Evolutionary conservation across 35 echinoderm and acorn worm genomes (phyloP), one percentile per base, ranked within the genome.

Genomic region (Strongylocentrotus purpuratus): DNA sequence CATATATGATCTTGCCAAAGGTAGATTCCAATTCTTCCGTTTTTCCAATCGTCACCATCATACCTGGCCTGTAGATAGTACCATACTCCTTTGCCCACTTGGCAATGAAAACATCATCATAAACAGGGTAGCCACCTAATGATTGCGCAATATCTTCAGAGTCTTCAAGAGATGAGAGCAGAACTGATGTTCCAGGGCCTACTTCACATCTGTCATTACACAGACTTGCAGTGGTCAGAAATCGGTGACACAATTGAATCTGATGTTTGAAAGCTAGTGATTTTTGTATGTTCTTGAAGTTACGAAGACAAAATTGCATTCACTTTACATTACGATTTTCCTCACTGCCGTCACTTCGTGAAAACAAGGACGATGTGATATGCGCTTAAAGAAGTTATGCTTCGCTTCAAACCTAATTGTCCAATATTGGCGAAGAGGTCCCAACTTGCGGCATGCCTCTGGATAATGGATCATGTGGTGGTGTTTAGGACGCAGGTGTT

Each of bases 391-490:
- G n/a, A n/a, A n/a, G n/a, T n/a, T n/a, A n/a, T n/a, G n/a, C n/a
- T n/a, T n/a, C n/a, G n/a, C 96, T 86, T 96, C 92, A 32, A 92
- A 96, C 14, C 96, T 70, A 48, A 96, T 95, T 22, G 47, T 32
- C 96, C 96, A 96, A 31, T 61, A 95, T 4, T 96, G 94, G n/a
- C 47, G 41, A 41, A 95, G 88, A 14, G 96, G 96, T 0, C 96
- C 96, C 33, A 95, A 0, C 5, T 25, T 85, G 33, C n/a, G 87
- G 86, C 6, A 91, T 95, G 14, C 48, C 5, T 52, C 59, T 2
- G 96, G 95, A 28, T 96, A 96, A 52, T 96, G 95, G 9, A 86
- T 94, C 86, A 96, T 95, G 35, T 95, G 94, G n/a, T 96, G 96
- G 52, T 96, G 95, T 32, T 96, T 94, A 0, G 95, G 91, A 32